These are phyloP conservation scores for Gobiocypris rarus DNA, from an alignment of 2,113 vertebrate genomes.

Conservation along the genomic window DNA sequence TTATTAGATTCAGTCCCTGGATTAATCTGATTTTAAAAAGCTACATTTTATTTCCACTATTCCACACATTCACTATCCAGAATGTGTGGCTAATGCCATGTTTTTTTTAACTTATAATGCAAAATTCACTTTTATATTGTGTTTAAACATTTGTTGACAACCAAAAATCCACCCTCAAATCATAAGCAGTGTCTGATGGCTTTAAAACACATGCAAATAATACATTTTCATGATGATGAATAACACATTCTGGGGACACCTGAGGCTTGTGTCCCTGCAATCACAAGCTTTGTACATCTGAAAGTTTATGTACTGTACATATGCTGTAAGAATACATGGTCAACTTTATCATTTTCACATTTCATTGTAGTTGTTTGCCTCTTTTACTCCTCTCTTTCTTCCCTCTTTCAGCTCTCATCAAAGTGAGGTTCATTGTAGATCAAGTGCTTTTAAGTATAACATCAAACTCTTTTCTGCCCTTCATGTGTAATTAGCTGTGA, in stretches of 20 bases:
- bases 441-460: slow-evolving; percentile 18
- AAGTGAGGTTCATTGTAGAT: slow-evolving; percentile 37
- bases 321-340: background rate
- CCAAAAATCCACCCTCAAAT: too few relatives aligned
- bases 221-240: too few relatives aligned
- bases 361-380: background rate
- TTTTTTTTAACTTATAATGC: background rate
- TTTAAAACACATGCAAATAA: too few relatives aligned
- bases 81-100: background rate
- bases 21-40: background rate
- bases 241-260: too few relatives aligned
- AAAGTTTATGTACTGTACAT: background rate
- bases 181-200: too few relatives aligned
- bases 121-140: too few relatives aligned
- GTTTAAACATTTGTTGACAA: too few relatives aligned
- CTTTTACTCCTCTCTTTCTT: background rate
- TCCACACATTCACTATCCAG: too few relatives aligned
- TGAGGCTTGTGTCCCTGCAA: too few relatives aligned
- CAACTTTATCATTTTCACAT: background rate
- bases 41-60: background rate
- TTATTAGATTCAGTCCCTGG: background rate
- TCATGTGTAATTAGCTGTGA: slow-evolving; percentile 52
- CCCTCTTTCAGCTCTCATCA: background rate
- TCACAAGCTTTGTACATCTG: background rate
- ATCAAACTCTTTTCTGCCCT: slow-evolving; percentile 40